These are phyloP conservation scores for Cephus runcator DNA, from an alignment of 2,888 invertebrate genomes.

Conservation along the genomic window DNA sequence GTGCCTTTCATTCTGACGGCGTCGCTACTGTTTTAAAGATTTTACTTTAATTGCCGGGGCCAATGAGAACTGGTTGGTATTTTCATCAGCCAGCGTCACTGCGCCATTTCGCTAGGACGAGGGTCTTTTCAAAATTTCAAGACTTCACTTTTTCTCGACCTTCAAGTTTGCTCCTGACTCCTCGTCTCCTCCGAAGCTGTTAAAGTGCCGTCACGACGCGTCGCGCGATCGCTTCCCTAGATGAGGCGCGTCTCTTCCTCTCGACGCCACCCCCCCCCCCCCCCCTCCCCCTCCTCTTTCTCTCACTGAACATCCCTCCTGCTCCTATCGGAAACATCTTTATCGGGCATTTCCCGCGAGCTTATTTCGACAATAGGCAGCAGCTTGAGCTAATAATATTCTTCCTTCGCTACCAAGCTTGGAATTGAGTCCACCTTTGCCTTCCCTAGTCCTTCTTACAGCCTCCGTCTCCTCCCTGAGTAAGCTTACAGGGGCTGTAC, in stretches of 20 bases:
- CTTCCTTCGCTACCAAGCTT: slow-evolving; percentile 36
- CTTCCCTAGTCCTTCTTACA: slow-evolving; percentile 27
- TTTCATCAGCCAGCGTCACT: too few relatives aligned
- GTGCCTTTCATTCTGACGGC: slow-evolving; percentile 40
- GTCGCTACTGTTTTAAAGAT: slow-evolving; percentile 43
- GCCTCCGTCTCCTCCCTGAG: slow-evolving; percentile 13
- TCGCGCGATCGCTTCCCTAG: too few relatives aligned
- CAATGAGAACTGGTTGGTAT: neutral
- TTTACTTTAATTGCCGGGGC: slow-evolving; percentile 51
- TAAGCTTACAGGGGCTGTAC: too few relatives aligned
- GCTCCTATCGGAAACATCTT: slow-evolving; percentile 16
- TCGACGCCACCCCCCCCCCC: too few relatives aligned
- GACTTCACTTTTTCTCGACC: too few relatives aligned
- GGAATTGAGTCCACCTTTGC: slow-evolving; percentile 21
- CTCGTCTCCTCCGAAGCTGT: too few relatives aligned
- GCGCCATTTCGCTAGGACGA: too few relatives aligned
- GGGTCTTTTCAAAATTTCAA: too few relatives aligned
- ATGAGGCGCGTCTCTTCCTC: too few relatives aligned
- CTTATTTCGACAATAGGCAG: slow-evolving; percentile 55
- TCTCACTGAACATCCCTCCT: neutral
- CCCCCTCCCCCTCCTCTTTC: too few relatives aligned
- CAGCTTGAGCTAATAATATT: slow-evolving; percentile 62
- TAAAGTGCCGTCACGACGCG: too few relatives aligned
- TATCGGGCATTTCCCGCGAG: slow-evolving; percentile 35
- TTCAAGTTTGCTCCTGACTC: too few relatives aligned